Conservation (phyloP, 2,797 vertebrate species). For the Erpetoichthys calabaricus region DNA sequence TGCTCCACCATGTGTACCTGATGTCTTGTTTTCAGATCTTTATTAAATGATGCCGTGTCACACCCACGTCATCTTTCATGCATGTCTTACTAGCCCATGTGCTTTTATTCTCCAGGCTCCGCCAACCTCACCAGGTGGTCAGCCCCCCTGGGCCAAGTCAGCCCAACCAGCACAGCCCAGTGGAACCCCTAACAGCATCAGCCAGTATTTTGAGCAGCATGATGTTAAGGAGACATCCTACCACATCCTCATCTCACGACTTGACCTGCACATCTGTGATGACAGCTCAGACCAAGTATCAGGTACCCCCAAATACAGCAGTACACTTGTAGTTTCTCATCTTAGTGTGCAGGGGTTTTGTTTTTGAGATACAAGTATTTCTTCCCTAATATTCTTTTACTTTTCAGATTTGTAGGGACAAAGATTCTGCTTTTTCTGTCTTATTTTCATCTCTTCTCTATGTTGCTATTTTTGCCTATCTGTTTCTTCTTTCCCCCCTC, state of each 20-base stretch:
- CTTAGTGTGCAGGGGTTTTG: no score
- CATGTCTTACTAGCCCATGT: constrained; percentile 7
- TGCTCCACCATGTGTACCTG: no score
- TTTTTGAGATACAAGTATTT: no score
- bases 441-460: constrained; percentile 2
- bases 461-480: neutral
- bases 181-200: constrained; percentile 54
- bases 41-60: no score
- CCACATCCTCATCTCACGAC: constrained; percentile 85
- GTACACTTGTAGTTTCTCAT: no score
- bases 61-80: neutral
- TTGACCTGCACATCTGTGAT: constrained; percentile 91
- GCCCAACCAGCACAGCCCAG: constrained; percentile 36
- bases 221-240: constrained; percentile 95
- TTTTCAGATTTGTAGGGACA: neutral
- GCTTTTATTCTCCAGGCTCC: constrained; percentile 49
- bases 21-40: no score
- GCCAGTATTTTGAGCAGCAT: constrained; percentile 80
- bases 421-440: neutral
- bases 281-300: constrained; percentile 69
- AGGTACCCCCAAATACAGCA: constrained; percentile 37
- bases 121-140: constrained; percentile 64
- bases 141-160: constrained; percentile 68
- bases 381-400: neutral
- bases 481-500: no score